Conservation (phyloP, 2,888 invertebrate genomes). For the Aphrophora alni region DNA sequence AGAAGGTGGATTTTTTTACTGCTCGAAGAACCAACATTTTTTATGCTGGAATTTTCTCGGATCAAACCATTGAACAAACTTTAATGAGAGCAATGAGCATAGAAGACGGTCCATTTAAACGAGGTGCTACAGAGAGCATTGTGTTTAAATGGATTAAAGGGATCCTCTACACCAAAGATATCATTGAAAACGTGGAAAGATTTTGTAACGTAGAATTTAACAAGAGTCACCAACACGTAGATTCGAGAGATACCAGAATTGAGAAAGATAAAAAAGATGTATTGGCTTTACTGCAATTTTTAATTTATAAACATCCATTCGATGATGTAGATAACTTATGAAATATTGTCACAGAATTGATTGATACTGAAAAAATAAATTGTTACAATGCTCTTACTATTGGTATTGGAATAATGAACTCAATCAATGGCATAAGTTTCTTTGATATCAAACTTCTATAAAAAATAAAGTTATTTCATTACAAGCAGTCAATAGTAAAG, state of each 20-base stretch:
- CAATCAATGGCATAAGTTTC: not conserved
- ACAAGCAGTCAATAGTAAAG: not conserved
- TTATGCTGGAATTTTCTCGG: too few species aligned
- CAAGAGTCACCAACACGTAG: not conserved
- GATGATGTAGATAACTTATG: too few species aligned
- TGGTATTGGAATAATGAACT: not conserved
- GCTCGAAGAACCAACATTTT: too few species aligned
- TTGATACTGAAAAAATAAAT: constrained; percentile 14
- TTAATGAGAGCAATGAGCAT: too few species aligned
- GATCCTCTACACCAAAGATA: not conserved
- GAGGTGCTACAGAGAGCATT: not conserved
- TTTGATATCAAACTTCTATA: not conserved
- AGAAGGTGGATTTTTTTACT: too few species aligned
- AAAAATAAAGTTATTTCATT: not conserved
- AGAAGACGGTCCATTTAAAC: not conserved
- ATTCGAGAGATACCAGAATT: constrained; percentile 11
- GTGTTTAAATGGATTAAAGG: not conserved
- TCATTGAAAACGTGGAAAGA: not conserved
- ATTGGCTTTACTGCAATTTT: not conserved
- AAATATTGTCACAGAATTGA: constrained; percentile 21
- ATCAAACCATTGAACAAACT: too few species aligned
- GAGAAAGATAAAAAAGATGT: constrained; percentile 11
- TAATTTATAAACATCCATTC: not conserved
- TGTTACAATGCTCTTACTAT: not conserved
- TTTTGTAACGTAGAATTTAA: not conserved